These are phyloP conservation scores for Dryococelus australis DNA, from an alignment of 2,888 invertebrate species.

Conservation along the genomic window DNA sequence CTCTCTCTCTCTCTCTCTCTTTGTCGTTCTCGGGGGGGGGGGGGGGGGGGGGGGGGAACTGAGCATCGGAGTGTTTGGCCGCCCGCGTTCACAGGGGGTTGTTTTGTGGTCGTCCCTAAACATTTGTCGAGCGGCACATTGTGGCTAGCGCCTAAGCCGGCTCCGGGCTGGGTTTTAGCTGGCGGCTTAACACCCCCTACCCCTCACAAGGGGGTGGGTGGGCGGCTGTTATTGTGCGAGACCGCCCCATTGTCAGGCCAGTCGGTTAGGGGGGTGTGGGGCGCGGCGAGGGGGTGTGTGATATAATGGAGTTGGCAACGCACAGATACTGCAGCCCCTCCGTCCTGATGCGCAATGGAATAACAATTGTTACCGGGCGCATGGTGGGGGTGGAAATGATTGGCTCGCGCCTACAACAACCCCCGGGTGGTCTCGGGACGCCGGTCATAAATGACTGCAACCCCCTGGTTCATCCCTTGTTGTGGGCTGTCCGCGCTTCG, in stretches of 20 bases:
- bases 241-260: neutral
- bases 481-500: too few species aligned
- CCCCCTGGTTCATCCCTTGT: too few species aligned
- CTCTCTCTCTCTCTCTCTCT: too few species aligned
- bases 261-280: neutral
- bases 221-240: neutral
- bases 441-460: neutral
- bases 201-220: neutral
- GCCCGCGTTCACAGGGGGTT: too few species aligned
- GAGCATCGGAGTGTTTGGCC: too few species aligned
- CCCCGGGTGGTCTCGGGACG: neutral
- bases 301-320: neutral
- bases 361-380: conserved; percentile 1
- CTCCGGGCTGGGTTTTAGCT: neutral
- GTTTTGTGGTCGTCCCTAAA: neutral
- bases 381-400: neutral
- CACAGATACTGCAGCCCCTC: neutral
- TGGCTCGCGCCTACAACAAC: neutral
- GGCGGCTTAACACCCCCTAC: neutral
- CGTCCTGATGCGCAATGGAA: neutral
- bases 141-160: neutral
- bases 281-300: too few species aligned
- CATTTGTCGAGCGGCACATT: neutral
- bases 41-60: too few species aligned
- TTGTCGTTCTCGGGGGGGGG: too few species aligned